phyloP scores from a whole-genome alignment of 2,113 vertebrate genomes.

The Glareola pratincola region DNA sequence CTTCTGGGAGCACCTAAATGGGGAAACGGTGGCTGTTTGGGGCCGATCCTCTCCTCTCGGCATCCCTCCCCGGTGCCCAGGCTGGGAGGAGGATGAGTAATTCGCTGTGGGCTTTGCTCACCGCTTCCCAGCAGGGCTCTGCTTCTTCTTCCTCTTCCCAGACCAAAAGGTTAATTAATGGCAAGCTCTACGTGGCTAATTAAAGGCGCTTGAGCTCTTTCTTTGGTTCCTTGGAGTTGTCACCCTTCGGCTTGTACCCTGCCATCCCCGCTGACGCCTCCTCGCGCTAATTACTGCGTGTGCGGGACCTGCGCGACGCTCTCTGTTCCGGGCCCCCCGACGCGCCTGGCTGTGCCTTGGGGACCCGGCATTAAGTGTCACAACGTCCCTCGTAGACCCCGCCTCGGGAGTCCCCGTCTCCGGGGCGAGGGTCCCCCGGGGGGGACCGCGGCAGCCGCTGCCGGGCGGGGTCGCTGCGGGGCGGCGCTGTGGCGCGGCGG shows the following conservation, averaged over 20 bases:
- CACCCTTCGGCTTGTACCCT: not conserved
- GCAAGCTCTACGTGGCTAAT: not conserved
- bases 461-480: not conserved
- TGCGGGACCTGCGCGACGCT: not conserved
- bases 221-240: accelerated
- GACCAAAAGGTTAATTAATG: not conserved
- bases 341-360: not conserved
- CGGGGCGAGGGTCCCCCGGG: too few relatives aligned
- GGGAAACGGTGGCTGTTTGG: not conserved
- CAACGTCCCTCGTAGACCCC: accelerated
- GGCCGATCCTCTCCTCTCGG: not conserved
- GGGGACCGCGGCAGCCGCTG: not conserved
- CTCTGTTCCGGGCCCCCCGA: too few relatives aligned
- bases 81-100: not conserved
- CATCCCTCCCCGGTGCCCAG: accelerated
- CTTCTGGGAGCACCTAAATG: accelerated
- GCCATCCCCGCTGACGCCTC: accelerated
- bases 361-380: not conserved
- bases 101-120: accelerated
- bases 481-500: accelerated
- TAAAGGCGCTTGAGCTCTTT: not conserved
- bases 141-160: not conserved
- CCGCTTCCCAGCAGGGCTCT: not conserved
- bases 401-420: accelerated
- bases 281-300: accelerated